Conservation (phyloP, 2,113 vertebrate species). For the Fukomys damarensis region DNA sequence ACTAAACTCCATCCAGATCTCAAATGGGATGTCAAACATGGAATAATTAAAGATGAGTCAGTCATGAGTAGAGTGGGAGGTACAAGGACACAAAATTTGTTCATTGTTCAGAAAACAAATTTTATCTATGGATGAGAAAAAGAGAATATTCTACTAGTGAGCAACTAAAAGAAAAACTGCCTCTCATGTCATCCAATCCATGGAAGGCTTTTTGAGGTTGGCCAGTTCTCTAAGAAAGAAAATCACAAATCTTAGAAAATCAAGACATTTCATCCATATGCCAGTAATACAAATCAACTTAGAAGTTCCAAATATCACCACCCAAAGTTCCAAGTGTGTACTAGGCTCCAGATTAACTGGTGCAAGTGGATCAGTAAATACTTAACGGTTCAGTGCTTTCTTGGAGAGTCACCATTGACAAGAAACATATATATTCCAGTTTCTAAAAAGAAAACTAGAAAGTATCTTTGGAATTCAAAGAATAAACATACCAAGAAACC, state of each 20-base stretch:
- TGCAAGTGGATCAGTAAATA: background rate
- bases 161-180: background rate
- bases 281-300: conserved; percentile 29
- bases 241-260: background rate
- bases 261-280: background rate
- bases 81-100: background rate
- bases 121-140: background rate
- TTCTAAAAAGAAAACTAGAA: background rate
- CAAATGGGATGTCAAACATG: background rate
- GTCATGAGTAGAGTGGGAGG: background rate
- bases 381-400: background rate
- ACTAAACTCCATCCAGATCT: background rate
- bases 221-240: background rate
- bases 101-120: conserved; percentile 18
- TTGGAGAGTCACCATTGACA: background rate
- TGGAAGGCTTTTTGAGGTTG: background rate
- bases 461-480: background rate
- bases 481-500: conserved; percentile 12
- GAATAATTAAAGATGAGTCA: background rate
- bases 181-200: background rate
- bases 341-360: background rate
- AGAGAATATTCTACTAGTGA: background rate
- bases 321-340: background rate
- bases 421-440: background rate
- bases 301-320: background rate